Evolutionary conservation across 2,888 invertebrate species (phyloP), one percentile per base, ranked within the genome.

Genomic region (Corythucha ciliata): DNA sequence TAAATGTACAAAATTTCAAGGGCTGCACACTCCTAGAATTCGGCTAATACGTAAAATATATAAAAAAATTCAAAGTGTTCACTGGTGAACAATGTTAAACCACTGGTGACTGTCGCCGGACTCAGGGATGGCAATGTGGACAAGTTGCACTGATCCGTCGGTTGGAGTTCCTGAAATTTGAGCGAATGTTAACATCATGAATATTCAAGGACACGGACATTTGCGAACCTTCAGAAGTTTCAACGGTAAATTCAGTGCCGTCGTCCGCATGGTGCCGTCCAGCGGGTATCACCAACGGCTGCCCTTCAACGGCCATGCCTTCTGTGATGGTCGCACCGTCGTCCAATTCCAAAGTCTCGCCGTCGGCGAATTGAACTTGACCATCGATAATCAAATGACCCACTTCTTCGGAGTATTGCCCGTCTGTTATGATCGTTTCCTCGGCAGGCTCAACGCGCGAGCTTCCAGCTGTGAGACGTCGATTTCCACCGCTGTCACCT

Each of bases 41-140:
- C n/a, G n/a, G n/a, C n/a, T n/a, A n/a, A n/a, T n/a, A n/a, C n/a
- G n/a, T n/a, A n/a, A 33, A 33, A 33, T 33, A 16, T 33, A 33
- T 33, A 18, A 16, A 33, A 14, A 33, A 33, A 33, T 14, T 10
- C 4, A 16, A 33, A 7, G 18, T 18, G 14, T 16, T 33, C 18
- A 41, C 24, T 50, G 42, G 21, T 41, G 50, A 12, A 50, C 50
- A 10, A 50, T 50, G 32, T 50, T 50, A 21, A 50, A 50, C 50
- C 50, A 50, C 4, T 49, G 49, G 20, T 50, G 42, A 5, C 37
- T 32, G 18, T 59, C 60, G 1, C 57, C 53, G 5, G 59, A 60
- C 1, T 61, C 59, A 4, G 63, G 63, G 25, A 66, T 58, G 44
- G 62, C 59, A 36, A 66, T 66, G 52, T 66, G 64, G 18, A 66